Percentiles rank a stretch among this genome's conserved stretches.
Conservation (phyloP, 1,140 invertebrate genomes). For the Coenobita brevimanus region DNA sequence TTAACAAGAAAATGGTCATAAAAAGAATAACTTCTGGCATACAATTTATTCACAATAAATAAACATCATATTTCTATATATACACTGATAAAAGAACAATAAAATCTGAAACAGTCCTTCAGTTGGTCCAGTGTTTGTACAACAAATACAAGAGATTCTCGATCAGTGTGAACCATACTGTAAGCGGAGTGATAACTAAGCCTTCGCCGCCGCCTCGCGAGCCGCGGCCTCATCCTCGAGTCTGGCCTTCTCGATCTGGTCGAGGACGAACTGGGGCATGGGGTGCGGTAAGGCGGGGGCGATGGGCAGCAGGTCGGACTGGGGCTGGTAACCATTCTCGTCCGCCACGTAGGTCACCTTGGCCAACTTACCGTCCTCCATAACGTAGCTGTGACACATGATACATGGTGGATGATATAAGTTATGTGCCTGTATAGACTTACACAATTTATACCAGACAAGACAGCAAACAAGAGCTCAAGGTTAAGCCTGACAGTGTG, state of each 20-base stretch:
- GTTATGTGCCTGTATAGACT: neutral
- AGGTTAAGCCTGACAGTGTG: too few relatives aligned
- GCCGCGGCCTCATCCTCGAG: slow-evolving; percentile 30
- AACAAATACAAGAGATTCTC: too few relatives aligned
- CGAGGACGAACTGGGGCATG: slow-evolving; percentile 37
- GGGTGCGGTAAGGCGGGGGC: slow-evolving; percentile 43
- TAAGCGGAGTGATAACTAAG: too few relatives aligned
- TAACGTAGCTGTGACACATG: slow-evolving; percentile 21
- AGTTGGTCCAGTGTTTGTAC: too few relatives aligned
- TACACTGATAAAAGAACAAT: too few relatives aligned
- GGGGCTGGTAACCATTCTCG: slow-evolving; percentile 33
- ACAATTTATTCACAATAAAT: too few relatives aligned
- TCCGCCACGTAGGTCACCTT: slow-evolving; percentile 30
- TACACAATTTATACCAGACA: neutral
- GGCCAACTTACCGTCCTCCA: slow-evolving; percentile 14
- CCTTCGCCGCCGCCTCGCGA: neutral
- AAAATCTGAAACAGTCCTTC: too few relatives aligned
- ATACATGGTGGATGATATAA: neutral
- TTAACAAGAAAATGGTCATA: too few relatives aligned
- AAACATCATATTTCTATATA: too few relatives aligned
- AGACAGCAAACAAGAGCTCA: too few relatives aligned
- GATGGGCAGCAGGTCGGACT: slow-evolving; percentile 34
- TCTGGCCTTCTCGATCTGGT: slow-evolving; percentile 46
- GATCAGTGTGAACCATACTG: too few relatives aligned
- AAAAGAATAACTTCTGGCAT: too few relatives aligned